Evolutionary conservation across 2,113 vertebrate species (phyloP).

Genomic region (Globicephala melas): DNA sequence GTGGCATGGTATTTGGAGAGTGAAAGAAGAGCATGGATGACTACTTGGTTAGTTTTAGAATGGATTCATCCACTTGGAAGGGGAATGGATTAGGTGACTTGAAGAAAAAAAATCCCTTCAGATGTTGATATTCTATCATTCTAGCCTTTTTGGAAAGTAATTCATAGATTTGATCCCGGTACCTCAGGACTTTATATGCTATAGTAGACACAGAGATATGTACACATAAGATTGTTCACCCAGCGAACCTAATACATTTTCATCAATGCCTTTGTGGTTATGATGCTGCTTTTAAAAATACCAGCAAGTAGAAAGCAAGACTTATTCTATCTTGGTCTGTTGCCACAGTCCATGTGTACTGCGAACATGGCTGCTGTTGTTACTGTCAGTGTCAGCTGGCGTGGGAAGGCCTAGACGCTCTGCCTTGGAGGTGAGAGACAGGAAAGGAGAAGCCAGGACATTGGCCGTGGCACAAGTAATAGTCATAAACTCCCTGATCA

Average conservation of each 20-base stretch:
- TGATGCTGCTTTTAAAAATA: not conserved
- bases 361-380: not conserved
- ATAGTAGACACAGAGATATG: not conserved
- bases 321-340: not conserved
- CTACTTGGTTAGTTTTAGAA: conserved; percentile 2
- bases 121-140: not conserved
- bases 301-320: not conserved
- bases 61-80: not conserved
- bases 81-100: not conserved
- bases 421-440: not conserved
- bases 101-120: not conserved
- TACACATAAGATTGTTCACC: not conserved
- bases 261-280: not conserved
- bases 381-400: rapidly evolving
- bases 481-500: not conserved
- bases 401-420: not conserved
- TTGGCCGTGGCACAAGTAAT: not conserved
- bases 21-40: not conserved
- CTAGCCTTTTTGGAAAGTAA: not conserved
- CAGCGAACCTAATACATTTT: not conserved
- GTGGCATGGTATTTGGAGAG: not conserved
- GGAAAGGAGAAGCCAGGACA: not conserved
- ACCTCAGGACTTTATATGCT: not conserved
- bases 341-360: not conserved
- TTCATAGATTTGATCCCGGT: not conserved